These are phyloP conservation scores for Onychorhynchus coronatus DNA, from an alignment of 2,113 vertebrate genomes.

Conservation along the genomic window DNA sequence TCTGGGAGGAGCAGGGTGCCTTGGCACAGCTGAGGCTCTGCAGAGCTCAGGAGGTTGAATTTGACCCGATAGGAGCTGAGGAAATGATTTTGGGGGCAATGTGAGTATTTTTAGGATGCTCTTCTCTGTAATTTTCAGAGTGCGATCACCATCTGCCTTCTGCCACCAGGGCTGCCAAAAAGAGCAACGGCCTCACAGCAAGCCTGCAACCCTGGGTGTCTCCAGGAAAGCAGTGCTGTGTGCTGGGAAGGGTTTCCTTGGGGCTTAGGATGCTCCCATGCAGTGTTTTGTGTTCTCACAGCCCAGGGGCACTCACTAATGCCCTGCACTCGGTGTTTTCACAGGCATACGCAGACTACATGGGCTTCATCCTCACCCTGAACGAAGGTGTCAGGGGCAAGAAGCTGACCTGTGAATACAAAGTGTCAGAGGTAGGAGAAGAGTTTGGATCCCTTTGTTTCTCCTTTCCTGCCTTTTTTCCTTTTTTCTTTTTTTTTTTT, in stretches of 20 bases:
- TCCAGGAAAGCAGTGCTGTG: neutral
- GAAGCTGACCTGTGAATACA: slow-evolving; percentile 88
- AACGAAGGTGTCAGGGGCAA: slow-evolving; percentile 92
- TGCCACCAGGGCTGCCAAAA: neutral
- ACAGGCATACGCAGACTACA: slow-evolving; percentile 94
- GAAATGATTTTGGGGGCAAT: neutral
- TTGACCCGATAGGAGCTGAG: neutral
- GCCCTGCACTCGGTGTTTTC: neutral
- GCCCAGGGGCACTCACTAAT: neutral
- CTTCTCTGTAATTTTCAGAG: neutral
- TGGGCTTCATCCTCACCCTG: slow-evolving; percentile 91
- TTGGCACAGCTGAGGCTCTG: neutral
- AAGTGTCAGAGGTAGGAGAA: slow-evolving; percentile 86
- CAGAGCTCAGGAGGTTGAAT: neutral
- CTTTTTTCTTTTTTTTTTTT: neutral
- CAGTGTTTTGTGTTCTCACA: neutral
- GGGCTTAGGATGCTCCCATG: neutral
- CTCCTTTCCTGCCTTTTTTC: neutral
- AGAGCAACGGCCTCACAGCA: neutral
- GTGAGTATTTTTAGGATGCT: neutral
- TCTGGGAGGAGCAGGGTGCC: neutral
- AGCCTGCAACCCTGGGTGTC: neutral
- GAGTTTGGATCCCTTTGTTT: neutral
- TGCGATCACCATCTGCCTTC: neutral
- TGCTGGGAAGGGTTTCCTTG: neutral